phyloP scores from a whole-genome alignment of 2,113 vertebrate genomes.

The Aegithalos caudatus region DNA sequence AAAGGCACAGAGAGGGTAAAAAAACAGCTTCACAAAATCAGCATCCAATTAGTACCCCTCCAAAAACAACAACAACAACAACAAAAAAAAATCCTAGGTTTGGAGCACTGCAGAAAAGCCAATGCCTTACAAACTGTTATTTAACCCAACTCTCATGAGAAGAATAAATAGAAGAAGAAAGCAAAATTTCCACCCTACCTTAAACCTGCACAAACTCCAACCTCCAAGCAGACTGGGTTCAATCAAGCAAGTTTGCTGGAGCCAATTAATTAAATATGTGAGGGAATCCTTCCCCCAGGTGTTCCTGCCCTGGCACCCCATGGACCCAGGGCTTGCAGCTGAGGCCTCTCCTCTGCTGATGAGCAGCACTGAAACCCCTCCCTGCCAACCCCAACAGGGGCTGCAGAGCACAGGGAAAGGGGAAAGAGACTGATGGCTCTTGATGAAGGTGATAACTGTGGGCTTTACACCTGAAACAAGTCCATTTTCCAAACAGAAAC shows the following conservation, averaged over 20 bases:
- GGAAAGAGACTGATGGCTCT: background rate
- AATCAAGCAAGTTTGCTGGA: background rate
- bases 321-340: background rate
- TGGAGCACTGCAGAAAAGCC: background rate
- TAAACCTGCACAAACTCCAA: background rate
- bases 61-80: too few relatives aligned
- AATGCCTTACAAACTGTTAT: background rate
- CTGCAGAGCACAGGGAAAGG: background rate
- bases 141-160: background rate
- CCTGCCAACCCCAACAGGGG: background rate
- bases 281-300: conserved; percentile 6
- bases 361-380: background rate
- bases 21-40: background rate
- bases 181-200: background rate
- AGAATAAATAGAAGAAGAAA: rapidly evolving
- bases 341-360: background rate
- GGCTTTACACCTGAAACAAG: background rate
- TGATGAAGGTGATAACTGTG: background rate
- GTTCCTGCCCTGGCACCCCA: background rate
- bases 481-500: background rate
- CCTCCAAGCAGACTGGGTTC: rapidly evolving
- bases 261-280: background rate
- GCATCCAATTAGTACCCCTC: rapidly evolving
- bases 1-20: background rate
- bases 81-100: too few relatives aligned